Percentiles rank a stretch among this genome's conserved stretches.
These are phyloP conservation scores for Beaufortia kweichowensis DNA, from an alignment of 2,113 vertebrate genomes.

Conservation along the genomic window DNA sequence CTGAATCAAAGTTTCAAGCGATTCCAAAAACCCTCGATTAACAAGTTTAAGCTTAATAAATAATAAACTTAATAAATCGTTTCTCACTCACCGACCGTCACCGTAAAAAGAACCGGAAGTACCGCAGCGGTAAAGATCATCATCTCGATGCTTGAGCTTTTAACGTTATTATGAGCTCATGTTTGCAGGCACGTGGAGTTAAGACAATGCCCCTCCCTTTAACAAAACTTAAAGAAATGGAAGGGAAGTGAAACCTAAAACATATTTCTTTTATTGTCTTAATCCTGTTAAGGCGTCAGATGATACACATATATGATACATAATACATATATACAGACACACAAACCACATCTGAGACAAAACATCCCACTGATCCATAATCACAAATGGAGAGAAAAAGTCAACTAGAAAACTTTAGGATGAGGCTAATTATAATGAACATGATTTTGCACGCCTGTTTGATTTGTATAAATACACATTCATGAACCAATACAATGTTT, in stretches of 20 bases:
- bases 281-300: background rate
- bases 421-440: background rate
- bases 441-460: too few relatives aligned
- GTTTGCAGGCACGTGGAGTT: too few relatives aligned
- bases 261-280: conserved; percentile 10
- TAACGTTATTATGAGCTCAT: too few relatives aligned
- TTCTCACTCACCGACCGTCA: conserved; percentile 58
- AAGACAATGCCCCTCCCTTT: too few relatives aligned
- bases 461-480: background rate
- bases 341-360: conserved; percentile 5
- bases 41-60: background rate
- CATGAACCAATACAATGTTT: background rate
- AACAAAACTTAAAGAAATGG: too few relatives aligned
- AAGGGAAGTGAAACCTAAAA: background rate
- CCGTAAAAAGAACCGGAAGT: background rate
- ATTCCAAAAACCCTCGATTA: background rate
- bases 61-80: too few relatives aligned
- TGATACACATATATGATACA: too few relatives aligned
- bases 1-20: too few relatives aligned
- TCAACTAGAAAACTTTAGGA: too few relatives aligned
- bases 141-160: background rate
- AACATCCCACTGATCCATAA: background rate
- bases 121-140: conserved; percentile 57
- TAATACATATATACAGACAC: conserved; percentile 34
- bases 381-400: background rate